These are phyloP conservation scores for Sesamia nonagrioides DNA, from an alignment of 1,140 invertebrate species.

Conservation along the genomic window DNA sequence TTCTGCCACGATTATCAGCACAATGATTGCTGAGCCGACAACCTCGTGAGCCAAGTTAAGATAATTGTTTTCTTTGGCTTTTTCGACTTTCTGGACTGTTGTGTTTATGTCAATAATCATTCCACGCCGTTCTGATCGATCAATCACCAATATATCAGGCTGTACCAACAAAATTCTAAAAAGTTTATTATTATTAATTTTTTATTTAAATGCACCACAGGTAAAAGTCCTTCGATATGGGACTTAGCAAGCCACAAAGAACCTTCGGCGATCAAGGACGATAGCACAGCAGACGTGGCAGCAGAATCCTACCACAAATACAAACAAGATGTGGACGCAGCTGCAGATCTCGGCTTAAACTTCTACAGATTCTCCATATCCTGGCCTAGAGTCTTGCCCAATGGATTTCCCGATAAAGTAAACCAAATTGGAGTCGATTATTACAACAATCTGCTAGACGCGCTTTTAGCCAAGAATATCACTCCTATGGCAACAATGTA, in stretches of 20 bases:
- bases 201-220: constrained; percentile 50
- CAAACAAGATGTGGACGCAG: constrained; percentile 83
- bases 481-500: constrained; percentile 89
- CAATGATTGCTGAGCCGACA: too few species aligned
- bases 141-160: too few species aligned
- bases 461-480: constrained; percentile 84
- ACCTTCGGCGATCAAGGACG: constrained; percentile 85
- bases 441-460: constrained; percentile 89
- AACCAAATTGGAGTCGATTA: constrained; percentile 89
- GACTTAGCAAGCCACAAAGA: constrained; percentile 84
- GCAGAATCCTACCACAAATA: constrained; percentile 76
- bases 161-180: too few species aligned
- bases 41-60: too few species aligned
- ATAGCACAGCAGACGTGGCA: constrained; percentile 82
- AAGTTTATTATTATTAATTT: neutral
- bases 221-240: constrained; percentile 88
- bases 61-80: too few species aligned
- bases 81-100: too few species aligned
- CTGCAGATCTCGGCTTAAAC: constrained; percentile 81
- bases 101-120: too few species aligned
- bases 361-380: constrained; percentile 91
- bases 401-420: constrained; percentile 86
- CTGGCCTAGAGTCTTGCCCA: constrained; percentile 90
- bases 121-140: too few species aligned
- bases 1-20: too few species aligned